phyloP scores from a whole-genome alignment of 2,888 invertebrate genomes.

The Heliconius sara region DNA sequence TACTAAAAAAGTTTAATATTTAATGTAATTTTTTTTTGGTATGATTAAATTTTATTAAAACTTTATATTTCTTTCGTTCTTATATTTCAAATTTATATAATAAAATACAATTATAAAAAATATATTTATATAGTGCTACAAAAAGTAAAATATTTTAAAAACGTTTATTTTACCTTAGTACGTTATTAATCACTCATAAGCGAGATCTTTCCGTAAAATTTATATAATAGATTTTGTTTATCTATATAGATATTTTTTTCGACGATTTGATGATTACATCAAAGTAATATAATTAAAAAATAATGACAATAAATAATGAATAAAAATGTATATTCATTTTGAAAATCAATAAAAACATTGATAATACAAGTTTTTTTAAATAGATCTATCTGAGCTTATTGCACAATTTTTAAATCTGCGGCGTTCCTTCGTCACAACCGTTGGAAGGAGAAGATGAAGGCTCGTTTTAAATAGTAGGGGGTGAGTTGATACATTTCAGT shows the following conservation, averaged over 20 bases:
- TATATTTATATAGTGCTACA: not conserved
- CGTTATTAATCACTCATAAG: not conserved
- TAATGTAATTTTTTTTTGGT: not conserved
- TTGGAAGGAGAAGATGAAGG: constrained; percentile 60
- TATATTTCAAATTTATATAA: not conserved
- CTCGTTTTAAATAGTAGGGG: constrained; percentile 66
- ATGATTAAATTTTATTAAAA: not conserved
- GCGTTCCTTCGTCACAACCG: constrained; percentile 40
- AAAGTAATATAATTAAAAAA: not conserved
- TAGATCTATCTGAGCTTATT: constrained; percentile 26
- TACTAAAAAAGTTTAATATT: not conserved
- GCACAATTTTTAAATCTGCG: constrained; percentile 45
- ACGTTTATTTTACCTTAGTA: not conserved
- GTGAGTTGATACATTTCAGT: constrained; percentile 60
- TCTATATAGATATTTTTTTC: no score
- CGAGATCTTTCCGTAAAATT: not conserved
- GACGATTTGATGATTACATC: no score
- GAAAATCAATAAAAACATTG: constrained; percentile 11
- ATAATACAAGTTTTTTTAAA: constrained; percentile 30
- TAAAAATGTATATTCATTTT: not conserved
- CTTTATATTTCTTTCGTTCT: not conserved
- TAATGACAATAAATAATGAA: not conserved
- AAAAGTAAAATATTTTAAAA: not conserved
- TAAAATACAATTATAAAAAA: not conserved
- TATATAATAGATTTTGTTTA: not conserved